Conservation (phyloP, 2,888 invertebrate species). For the Macaria notata region DNA sequence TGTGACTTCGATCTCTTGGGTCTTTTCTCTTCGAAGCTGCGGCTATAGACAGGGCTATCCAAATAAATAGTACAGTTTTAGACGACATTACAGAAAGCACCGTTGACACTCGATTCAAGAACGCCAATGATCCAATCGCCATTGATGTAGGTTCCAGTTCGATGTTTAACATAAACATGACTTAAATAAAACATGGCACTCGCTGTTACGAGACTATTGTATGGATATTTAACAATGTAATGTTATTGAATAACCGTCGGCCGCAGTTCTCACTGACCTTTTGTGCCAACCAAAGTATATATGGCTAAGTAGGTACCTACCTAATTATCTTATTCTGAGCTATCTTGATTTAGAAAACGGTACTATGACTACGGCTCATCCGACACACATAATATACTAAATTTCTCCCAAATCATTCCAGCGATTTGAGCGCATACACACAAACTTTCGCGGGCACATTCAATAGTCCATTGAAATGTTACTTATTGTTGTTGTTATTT, state of each 20-base stretch:
- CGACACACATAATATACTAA: no score
- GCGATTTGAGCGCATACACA: no score
- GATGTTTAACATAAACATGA: constrained; percentile 23
- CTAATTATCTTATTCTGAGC: no score
- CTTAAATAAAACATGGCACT: constrained; percentile 27
- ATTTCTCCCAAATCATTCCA: no score
- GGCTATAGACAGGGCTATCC: neutral
- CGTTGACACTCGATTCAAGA: constrained; percentile 17
- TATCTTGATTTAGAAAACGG: no score
- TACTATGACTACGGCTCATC: no score
- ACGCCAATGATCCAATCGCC: constrained; percentile 11
- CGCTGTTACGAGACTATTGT: constrained; percentile 21
- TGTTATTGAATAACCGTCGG: constrained; percentile 34
- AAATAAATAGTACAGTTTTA: constrained; percentile 21
- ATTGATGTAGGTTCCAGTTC: constrained; percentile 21
- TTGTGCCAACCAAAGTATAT: no score
- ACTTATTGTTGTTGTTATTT: no score
- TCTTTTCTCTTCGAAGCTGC: constrained; percentile 4
- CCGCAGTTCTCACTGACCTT: neutral
- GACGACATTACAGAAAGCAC: constrained; percentile 36
- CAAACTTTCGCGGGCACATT: no score
- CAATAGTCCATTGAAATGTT: no score
- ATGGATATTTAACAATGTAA: constrained; percentile 40
- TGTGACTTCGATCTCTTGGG: neutral
- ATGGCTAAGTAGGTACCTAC: no score